Conservation (phyloP, 2,797 vertebrate genomes). For the Gephyroberyx darwinii region DNA sequence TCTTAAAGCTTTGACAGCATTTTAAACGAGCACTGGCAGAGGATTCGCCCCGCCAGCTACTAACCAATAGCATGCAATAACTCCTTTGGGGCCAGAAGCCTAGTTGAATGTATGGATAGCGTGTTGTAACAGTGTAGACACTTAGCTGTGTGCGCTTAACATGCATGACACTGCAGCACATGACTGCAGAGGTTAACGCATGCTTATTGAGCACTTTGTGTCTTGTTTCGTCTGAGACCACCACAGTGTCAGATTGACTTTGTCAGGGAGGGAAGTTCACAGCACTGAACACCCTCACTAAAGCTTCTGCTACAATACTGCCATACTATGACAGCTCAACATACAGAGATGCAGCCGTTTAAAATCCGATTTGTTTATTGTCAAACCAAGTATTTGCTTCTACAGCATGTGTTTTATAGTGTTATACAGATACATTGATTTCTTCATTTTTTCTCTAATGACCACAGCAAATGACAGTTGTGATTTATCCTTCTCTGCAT, state of each 20-base stretch:
- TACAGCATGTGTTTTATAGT: not conserved
- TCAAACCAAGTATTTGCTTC: not conserved
- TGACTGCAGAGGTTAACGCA: slow-evolving; percentile 63
- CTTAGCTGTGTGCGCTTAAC: slow-evolving; percentile 50
- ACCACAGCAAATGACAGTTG: not conserved
- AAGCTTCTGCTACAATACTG: slow-evolving; percentile 33
- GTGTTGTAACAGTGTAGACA: slow-evolving; percentile 52
- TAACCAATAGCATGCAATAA: slow-evolving; percentile 68
- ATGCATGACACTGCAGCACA: slow-evolving; percentile 64
- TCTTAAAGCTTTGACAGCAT: slow-evolving; percentile 71
- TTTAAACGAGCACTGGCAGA: slow-evolving; percentile 69
- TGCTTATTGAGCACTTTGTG: slow-evolving; percentile 61
- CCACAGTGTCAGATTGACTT: slow-evolving; percentile 67
- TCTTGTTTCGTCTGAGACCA: slow-evolving; percentile 70
- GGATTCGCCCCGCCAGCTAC: slow-evolving; percentile 67
- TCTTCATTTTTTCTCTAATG: not conserved
- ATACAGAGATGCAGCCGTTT: slow-evolving; percentile 9
- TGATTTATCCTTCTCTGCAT: slow-evolving; percentile 24
- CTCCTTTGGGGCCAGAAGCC: slow-evolving; percentile 43
- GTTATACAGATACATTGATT: not conserved
- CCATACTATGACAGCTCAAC: slow-evolving; percentile 27
- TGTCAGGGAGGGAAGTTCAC: slow-evolving; percentile 55
- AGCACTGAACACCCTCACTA: slow-evolving; percentile 33
- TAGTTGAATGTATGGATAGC: slow-evolving; percentile 51
- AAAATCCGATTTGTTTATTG: slow-evolving; percentile 7